Evolutionary conservation across 2,888 invertebrate species (phyloP).

Genomic region (Petrolisthes manimaculis): DNA sequence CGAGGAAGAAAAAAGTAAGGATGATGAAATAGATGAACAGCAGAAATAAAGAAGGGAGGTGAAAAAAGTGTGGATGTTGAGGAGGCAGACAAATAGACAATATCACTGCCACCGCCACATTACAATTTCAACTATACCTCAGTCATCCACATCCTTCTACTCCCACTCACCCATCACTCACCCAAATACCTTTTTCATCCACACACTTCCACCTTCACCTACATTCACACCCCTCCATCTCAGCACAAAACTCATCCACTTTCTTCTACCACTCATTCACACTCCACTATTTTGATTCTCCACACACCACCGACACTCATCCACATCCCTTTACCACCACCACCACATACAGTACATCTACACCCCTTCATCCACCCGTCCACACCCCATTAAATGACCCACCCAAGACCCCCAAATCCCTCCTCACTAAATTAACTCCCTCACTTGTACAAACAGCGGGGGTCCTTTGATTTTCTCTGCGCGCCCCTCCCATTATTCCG

Average conservation of each 20-base stretch:
- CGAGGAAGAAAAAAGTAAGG: not conserved
- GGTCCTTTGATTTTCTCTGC: conserved; percentile 38
- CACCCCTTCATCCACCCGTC: not conserved
- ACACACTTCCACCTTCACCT: too few species aligned
- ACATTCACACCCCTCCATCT: not conserved
- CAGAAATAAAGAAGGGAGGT: not conserved
- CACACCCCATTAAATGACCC: conserved; percentile 27
- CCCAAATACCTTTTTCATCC: not conserved
- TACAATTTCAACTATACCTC: not conserved
- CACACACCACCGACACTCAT: not conserved
- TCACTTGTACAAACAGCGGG: conserved; percentile 57
- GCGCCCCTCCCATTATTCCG: conserved; percentile 30
- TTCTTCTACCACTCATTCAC: not conserved
- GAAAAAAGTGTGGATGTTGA: too few species aligned
- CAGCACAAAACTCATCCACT: not conserved
- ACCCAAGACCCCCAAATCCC: too few species aligned
- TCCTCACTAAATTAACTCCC: conserved; percentile 45
- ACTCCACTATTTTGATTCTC: not conserved
- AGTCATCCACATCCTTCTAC: not conserved
- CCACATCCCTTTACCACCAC: not conserved
- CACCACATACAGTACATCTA: not conserved
- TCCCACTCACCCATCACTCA: not conserved
- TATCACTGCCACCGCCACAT: too few species aligned
- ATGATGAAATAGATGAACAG: not conserved
- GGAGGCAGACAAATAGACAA: too few species aligned